phyloP scores from a whole-genome alignment of 2,113 vertebrate genomes.

The Setophaga kirtlandii region DNA sequence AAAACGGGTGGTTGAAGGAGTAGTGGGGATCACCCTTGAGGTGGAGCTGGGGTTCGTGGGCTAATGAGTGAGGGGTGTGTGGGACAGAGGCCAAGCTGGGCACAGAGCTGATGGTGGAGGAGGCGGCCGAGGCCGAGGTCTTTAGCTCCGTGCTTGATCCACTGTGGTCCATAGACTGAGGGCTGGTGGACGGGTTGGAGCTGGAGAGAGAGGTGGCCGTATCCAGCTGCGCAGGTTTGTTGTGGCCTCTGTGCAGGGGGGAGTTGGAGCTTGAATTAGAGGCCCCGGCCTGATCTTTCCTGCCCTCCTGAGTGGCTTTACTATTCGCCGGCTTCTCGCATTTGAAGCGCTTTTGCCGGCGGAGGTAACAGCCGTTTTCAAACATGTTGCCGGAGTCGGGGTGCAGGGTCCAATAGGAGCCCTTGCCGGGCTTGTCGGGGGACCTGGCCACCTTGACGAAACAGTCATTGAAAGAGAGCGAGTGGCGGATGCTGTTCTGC shows the following conservation, averaged over 20 bases:
- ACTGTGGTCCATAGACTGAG: constrained; percentile 82
- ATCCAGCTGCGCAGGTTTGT: constrained; percentile 80
- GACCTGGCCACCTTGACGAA: constrained; percentile 97
- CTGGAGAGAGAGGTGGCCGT: constrained; percentile 73
- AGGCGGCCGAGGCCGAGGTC: constrained; percentile 75
- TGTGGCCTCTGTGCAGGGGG: constrained; percentile 77
- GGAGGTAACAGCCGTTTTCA: constrained; percentile 97
- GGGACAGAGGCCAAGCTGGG: constrained; percentile 82
- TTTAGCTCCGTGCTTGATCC: constrained; percentile 84
- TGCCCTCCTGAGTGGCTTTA: constrained; percentile 76
- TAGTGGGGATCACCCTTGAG: constrained; percentile 96
- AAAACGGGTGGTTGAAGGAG: constrained; percentile 98
- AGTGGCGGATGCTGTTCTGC: constrained; percentile 99
- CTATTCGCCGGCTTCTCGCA: constrained; percentile 85
- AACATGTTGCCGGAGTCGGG: constrained; percentile 99
- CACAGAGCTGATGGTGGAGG: constrained; percentile 75
- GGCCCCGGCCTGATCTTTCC: constrained; percentile 70
- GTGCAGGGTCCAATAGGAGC: constrained; percentile 97
- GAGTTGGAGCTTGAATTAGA: constrained; percentile 74
- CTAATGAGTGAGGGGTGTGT: constrained; percentile 82
- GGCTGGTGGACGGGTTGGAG: constrained; percentile 76
- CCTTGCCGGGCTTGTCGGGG: constrained; percentile 97
- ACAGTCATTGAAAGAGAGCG: constrained; percentile 97
- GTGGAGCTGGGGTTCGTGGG: constrained; percentile 91
- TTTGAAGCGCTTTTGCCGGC: constrained; percentile 97